Percentiles rank a stretch among this genome's conserved stretches.
Evolutionary conservation across 2,888 invertebrate genomes (phyloP).

Genomic region (Ferrisia virgata): DNA sequence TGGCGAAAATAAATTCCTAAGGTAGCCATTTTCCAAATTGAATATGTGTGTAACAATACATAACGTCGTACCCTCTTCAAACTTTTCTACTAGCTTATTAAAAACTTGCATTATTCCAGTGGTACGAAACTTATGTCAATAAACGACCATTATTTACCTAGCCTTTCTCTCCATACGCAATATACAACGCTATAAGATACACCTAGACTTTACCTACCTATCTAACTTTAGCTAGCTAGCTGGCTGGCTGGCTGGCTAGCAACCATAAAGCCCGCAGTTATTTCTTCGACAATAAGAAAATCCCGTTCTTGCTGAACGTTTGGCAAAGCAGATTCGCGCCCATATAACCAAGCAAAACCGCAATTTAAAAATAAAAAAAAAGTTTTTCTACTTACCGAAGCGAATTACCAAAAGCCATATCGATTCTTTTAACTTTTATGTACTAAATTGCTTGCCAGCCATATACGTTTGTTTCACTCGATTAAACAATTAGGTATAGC

Average conservation of each 20-base stretch:
- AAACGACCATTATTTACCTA: constrained; percentile 42
- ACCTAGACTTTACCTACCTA: not conserved
- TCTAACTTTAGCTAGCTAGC: no score
- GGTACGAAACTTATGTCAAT: constrained; percentile 37
- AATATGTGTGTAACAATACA: constrained; percentile 48
- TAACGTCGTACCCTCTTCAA: constrained; percentile 46
- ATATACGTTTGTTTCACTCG: constrained; percentile 13
- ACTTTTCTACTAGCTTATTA: constrained; percentile 44
- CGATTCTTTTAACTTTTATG: constrained; percentile 11
- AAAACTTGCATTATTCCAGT: constrained; percentile 33
- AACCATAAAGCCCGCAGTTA: not conserved
- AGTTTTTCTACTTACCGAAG: constrained; percentile 1
- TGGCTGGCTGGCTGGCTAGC: not conserved
- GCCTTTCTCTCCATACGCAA: not conserved
- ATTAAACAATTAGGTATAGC: constrained; percentile 27
- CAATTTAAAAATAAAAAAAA: constrained; percentile 17
- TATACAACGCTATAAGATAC: no score
- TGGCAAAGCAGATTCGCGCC: not conserved
- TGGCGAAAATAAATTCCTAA: constrained; percentile 46
- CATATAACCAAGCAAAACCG: not conserved
- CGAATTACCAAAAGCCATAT: constrained; percentile 15
- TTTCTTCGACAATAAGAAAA: not conserved
- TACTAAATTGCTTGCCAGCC: not conserved
- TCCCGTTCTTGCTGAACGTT: not conserved
- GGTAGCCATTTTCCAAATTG: constrained; percentile 48